Conservation (phyloP, 2,113 vertebrate species). For the Ceratotherium simum region DNA sequence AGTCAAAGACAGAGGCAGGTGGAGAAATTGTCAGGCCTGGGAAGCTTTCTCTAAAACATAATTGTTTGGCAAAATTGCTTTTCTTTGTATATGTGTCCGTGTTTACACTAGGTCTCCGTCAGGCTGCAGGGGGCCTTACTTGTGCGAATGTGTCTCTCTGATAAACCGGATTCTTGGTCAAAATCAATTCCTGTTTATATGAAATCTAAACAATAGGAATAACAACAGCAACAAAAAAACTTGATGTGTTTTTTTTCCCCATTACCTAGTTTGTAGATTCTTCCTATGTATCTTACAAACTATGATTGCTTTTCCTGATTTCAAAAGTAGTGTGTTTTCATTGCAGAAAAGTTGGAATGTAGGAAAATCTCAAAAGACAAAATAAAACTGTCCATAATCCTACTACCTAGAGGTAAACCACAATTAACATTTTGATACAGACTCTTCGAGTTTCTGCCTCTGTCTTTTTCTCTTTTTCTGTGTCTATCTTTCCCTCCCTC, state of each 20-base stretch:
- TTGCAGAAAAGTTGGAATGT: background rate
- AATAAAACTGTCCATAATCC: background rate
- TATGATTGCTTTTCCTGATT: slow-evolving; percentile 40
- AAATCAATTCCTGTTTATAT: slow-evolving; percentile 51
- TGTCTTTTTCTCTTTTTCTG: background rate
- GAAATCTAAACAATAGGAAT: slow-evolving; percentile 34
- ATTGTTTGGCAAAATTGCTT: slow-evolving; percentile 54
- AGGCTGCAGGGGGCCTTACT: background rate
- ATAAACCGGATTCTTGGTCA: slow-evolving; percentile 38
- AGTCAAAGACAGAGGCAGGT: background rate
- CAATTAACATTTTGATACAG: background rate
- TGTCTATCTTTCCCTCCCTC: background rate
- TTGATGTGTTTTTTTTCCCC: background rate
- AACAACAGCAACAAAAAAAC: background rate
- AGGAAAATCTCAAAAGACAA: background rate
- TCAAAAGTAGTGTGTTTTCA: slow-evolving; percentile 31
- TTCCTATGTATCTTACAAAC: slow-evolving; percentile 41
- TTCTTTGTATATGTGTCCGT: background rate
- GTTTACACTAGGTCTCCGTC: background rate
- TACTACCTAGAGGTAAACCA: background rate
- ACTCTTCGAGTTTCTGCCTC: background rate
- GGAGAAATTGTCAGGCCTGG: background rate
- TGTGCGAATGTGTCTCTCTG: background rate
- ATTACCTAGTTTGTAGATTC: background rate
- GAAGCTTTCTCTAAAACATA: slow-evolving; percentile 2